phyloP scores from a whole-genome alignment of 1,140 invertebrate species.

The Eupristina koningsbergeri region DNA sequence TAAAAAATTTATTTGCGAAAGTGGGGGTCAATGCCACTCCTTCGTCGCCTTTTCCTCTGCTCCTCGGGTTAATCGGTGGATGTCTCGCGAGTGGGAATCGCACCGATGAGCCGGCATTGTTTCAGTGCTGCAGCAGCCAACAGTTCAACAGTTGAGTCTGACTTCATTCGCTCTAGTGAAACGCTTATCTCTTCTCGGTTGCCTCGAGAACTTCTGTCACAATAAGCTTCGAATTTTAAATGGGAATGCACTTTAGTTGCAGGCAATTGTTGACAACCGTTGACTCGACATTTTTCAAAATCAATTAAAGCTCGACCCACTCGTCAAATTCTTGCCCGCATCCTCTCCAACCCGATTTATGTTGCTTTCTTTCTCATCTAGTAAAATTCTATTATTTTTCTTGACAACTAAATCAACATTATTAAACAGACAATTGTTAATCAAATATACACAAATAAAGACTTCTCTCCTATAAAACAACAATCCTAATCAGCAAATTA shows the following conservation, averaged over 20 bases:
- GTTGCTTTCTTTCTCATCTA: too few relatives aligned
- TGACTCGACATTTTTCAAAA: background rate
- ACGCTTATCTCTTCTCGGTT: background rate
- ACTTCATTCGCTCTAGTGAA: too few relatives aligned
- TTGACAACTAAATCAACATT: too few relatives aligned
- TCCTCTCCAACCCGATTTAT: too few relatives aligned
- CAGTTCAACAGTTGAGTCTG: too few relatives aligned
- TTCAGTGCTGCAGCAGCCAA: background rate
- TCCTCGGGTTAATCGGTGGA: background rate
- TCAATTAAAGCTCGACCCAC: background rate
- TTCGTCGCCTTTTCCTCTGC: background rate
- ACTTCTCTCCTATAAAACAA: too few relatives aligned
- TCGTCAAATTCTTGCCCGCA: too few relatives aligned
- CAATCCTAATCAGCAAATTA: too few relatives aligned
- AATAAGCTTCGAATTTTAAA: background rate
- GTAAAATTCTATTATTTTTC: too few relatives aligned
- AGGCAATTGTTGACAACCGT: background rate
- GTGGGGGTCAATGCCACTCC: slow-evolving; percentile 45
- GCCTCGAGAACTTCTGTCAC: background rate
- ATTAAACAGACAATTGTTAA: too few relatives aligned
- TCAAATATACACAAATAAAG: too few relatives aligned
- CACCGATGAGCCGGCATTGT: slow-evolving; percentile 31
- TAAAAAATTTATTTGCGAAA: slow-evolving; percentile 26
- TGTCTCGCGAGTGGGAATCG: slow-evolving; percentile 18
- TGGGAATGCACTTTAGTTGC: background rate